Conservation (phyloP, 2,113 vertebrate species). For the Pogonocichla stellata region DNA sequence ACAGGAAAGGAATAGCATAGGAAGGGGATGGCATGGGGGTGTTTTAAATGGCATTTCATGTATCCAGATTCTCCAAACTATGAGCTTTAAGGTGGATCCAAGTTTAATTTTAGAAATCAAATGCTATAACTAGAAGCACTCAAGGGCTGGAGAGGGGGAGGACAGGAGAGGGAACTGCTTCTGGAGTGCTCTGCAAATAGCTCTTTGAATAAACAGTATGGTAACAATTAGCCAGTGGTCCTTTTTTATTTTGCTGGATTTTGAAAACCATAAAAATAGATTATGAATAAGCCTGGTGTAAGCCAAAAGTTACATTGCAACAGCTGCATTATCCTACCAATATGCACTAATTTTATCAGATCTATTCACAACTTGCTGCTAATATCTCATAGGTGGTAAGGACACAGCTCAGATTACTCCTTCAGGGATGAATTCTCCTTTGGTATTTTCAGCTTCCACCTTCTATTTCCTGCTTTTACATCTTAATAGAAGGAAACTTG, state of each 20-base stretch:
- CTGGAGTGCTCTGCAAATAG: slow-evolving; percentile 28
- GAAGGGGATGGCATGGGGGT: neutral
- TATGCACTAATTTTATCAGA: slow-evolving; percentile 29
- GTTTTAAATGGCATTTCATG: neutral
- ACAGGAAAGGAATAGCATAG: neutral
- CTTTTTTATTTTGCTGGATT: slow-evolving; percentile 55
- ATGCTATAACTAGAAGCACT: slow-evolving; percentile 28
- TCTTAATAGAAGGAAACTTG: neutral
- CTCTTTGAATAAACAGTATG: slow-evolving; percentile 38
- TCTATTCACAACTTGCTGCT: slow-evolving; percentile 42
- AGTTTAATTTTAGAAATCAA: slow-evolving; percentile 29
- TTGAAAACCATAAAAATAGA: slow-evolving; percentile 61
- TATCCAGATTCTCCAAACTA: neutral
- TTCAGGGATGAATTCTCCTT: neutral
- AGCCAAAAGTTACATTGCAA: slow-evolving; percentile 49
- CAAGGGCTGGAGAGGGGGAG: neutral
- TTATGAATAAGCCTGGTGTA: slow-evolving; percentile 42
- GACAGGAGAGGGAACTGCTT: neutral
- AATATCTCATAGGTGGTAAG: slow-evolving; percentile 25
- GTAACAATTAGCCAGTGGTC: slow-evolving; percentile 51
- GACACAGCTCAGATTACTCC: neutral
- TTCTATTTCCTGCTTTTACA: neutral
- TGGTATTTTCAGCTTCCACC: neutral
- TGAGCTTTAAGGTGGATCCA: neutral
- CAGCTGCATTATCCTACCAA: slow-evolving; percentile 44